Evolutionary conservation across 1,140 invertebrate genomes (phyloP).

Genomic region (Calephelis virginiensis): DNA sequence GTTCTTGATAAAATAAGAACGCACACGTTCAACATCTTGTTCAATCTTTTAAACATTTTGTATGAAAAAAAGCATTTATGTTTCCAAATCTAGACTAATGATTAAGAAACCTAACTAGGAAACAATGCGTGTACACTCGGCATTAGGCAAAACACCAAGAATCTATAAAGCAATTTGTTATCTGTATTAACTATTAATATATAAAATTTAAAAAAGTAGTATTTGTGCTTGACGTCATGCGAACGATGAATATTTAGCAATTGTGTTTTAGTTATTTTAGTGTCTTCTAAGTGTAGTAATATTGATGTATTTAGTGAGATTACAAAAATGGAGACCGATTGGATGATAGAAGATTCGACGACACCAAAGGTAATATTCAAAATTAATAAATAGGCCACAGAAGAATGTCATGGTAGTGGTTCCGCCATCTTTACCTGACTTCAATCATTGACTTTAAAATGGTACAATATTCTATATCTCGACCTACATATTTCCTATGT

Average conservation of each 20-base stretch:
- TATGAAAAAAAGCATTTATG: too few relatives aligned
- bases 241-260: slow-evolving; percentile 65
- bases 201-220: slow-evolving; percentile 38
- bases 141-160: too few relatives aligned
- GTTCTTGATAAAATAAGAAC: too few relatives aligned
- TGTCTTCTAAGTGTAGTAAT: slow-evolving; percentile 58
- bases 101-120: too few relatives aligned
- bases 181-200: slow-evolving; percentile 10
- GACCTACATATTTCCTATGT: neutral
- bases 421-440: slow-evolving; percentile 69
- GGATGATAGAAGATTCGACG: slow-evolving; percentile 72
- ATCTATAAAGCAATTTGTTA: neutral
- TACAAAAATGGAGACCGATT: slow-evolving; percentile 74
- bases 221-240: slow-evolving; percentile 70
- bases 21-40: too few relatives aligned
- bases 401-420: slow-evolving; percentile 61
- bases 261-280: slow-evolving; percentile 59
- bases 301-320: slow-evolving; percentile 74
- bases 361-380: slow-evolving; percentile 60
- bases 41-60: too few relatives aligned
- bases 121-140: too few relatives aligned
- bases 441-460: slow-evolving; percentile 34
- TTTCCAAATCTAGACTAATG: too few relatives aligned
- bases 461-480: slow-evolving; percentile 6
- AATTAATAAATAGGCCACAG: slow-evolving; percentile 58